Evolutionary conservation across 2,888 invertebrate species (phyloP).

Genomic region (Neelides folsomi): DNA sequence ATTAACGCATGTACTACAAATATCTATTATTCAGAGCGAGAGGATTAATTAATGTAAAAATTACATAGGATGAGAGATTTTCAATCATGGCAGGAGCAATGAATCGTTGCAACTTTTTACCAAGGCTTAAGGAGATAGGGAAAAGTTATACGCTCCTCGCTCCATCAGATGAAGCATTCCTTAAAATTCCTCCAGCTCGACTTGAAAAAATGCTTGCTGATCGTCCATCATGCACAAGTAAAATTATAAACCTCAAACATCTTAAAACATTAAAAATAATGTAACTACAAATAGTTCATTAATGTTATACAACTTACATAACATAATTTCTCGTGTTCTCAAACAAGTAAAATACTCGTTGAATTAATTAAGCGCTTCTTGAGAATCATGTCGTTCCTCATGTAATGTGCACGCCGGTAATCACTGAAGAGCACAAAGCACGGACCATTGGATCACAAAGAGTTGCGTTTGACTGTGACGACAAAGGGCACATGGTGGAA

Average conservation of each 20-base stretch:
- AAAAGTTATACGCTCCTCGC: slow-evolving; percentile 40
- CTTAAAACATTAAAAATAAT: neutral
- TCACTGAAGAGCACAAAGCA: slow-evolving; percentile 39
- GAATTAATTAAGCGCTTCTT: slow-evolving; percentile 37
- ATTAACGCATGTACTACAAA: no score
- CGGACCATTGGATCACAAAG: slow-evolving; percentile 37
- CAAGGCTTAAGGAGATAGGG: slow-evolving; percentile 34
- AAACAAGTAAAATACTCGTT: no score
- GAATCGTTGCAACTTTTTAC: slow-evolving; percentile 37
- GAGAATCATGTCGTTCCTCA: slow-evolving; percentile 41
- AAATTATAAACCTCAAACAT: neutral
- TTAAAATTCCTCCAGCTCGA: slow-evolving; percentile 38
- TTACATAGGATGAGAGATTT: slow-evolving; percentile 38
- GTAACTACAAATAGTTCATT: slow-evolving; percentile 1
- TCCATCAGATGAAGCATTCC: slow-evolving; percentile 42
- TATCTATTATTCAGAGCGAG: no score
- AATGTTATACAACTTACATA: no score
- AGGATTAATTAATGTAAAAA: no score
- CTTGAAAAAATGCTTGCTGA: slow-evolving; percentile 39
- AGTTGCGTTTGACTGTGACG: slow-evolving; percentile 39
- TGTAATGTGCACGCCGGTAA: slow-evolving; percentile 40
- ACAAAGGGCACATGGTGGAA: slow-evolving; percentile 38
- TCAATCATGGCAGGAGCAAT: slow-evolving; percentile 40
- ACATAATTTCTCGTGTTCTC: no score
- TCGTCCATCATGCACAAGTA: slow-evolving; percentile 37